Evolutionary conservation across 2,113 vertebrate species (phyloP).

Genomic region (Girardinichthys multiradiatus): DNA sequence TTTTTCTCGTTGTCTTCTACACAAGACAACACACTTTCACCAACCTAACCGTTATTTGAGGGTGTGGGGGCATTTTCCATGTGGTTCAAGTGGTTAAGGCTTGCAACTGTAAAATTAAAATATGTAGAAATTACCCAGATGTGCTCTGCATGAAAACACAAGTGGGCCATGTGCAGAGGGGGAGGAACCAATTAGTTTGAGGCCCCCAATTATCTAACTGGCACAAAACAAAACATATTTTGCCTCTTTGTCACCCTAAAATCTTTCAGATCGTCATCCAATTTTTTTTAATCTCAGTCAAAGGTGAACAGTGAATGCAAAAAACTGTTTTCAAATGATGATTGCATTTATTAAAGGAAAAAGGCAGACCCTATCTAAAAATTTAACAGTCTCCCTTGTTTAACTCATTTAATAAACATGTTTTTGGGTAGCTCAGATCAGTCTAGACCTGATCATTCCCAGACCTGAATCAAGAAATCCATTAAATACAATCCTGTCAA

Average conservation of each 20-base stretch:
- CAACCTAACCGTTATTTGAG: conserved; percentile 55
- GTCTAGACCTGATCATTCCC: too few species aligned
- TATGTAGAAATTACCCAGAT: conserved; percentile 43
- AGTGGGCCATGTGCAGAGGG: too few species aligned
- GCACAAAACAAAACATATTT: neutral
- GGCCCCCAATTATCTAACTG: neutral
- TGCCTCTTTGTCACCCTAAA: neutral
- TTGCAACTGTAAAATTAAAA: conserved; percentile 51
- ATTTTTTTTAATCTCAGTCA: neutral
- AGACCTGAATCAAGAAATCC: too few species aligned
- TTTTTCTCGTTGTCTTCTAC: conserved; percentile 29
- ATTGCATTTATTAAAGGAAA: neutral
- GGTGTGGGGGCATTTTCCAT: conserved; percentile 71
- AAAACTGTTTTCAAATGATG: neutral
- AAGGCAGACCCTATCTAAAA: too few species aligned
- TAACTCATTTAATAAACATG: too few species aligned
- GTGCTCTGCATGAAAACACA: neutral
- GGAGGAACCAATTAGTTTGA: neutral
- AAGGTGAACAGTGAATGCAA: neutral
- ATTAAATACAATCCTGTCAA: too few species aligned
- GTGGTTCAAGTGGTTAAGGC: conserved; percentile 61
- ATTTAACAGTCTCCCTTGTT: too few species aligned
- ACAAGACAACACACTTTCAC: conserved; percentile 13
- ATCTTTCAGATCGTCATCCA: neutral
- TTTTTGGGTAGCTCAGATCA: too few species aligned